A percentile compares a stretch with the other conserved stretches of the same genome.
phyloP scores from a whole-genome alignment of 2,797 vertebrate species.

The Choloepus didactylus region DNA sequence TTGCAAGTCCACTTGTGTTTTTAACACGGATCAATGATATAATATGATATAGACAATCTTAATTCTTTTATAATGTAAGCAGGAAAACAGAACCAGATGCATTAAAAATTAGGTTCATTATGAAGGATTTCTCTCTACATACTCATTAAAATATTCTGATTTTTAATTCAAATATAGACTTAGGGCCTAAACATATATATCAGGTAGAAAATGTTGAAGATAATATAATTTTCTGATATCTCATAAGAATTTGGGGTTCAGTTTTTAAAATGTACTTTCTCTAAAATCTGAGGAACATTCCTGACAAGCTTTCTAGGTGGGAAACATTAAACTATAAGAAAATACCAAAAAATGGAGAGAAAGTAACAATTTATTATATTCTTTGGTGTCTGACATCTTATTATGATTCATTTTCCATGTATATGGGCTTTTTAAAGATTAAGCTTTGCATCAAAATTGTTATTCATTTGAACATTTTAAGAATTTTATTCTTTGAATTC shows the following conservation, averaged over 20 bases:
- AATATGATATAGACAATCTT: background rate
- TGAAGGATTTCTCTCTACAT: background rate
- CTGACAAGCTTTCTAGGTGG: slow-evolving; percentile 25
- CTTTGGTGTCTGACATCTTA: slow-evolving; percentile 73
- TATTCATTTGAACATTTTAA: slow-evolving; percentile 80
- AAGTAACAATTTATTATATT: slow-evolving; percentile 76
- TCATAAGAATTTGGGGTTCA: slow-evolving; percentile 24
- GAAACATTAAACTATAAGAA: slow-evolving; percentile 77
- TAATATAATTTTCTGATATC: slow-evolving; percentile 58
- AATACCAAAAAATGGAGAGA: slow-evolving; percentile 64
- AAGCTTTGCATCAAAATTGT: slow-evolving; percentile 76
- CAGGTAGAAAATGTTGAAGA: slow-evolving; percentile 57
- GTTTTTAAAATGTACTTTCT: slow-evolving; percentile 69
- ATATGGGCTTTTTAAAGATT: slow-evolving; percentile 82
- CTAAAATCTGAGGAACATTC: slow-evolving; percentile 66
- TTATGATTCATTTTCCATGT: slow-evolving; percentile 83
- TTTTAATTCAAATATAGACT: background rate
- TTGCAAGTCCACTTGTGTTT: background rate
- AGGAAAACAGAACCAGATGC: background rate
- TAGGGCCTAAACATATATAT: background rate
- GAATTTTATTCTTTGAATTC: slow-evolving; percentile 71
- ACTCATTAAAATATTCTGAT: background rate
- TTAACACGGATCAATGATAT: background rate
- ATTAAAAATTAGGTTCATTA: background rate
- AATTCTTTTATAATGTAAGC: background rate